Evolutionary conservation across 2,113 vertebrate genomes (phyloP).

Genomic region (Labeo rohita): DNA sequence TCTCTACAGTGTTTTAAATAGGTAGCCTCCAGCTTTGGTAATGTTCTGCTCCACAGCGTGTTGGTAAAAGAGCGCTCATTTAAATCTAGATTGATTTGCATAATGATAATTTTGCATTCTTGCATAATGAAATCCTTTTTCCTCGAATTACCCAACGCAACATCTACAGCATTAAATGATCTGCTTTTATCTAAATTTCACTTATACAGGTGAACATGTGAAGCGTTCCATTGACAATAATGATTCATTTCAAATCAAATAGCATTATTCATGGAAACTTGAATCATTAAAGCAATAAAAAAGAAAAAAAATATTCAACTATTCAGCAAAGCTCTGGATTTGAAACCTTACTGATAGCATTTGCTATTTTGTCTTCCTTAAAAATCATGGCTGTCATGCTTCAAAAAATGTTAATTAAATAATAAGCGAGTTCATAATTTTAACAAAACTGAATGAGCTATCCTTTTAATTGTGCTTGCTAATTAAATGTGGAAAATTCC

Average conservation of each 20-base stretch:
- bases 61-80: slow-evolving; percentile 79
- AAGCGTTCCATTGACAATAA: slow-evolving; percentile 34
- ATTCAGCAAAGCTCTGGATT: background rate
- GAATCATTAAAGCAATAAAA: slow-evolving; percentile 8
- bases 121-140: slow-evolving; percentile 55
- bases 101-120: slow-evolving; percentile 59
- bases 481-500: background rate
- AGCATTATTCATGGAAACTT: slow-evolving; percentile 3
- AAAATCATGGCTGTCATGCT: background rate
- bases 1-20: slow-evolving; percentile 76
- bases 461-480: background rate
- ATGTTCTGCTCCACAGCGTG: slow-evolving; percentile 77
- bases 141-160: slow-evolving; percentile 43
- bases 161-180: slow-evolving; percentile 39
- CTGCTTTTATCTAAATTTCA: slow-evolving; percentile 52
- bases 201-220: slow-evolving; percentile 41
- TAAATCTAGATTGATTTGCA: slow-evolving; percentile 77
- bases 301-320: background rate
- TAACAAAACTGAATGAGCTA: background rate
- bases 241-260: background rate
- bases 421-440: background rate
- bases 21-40: slow-evolving; percentile 74
- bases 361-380: background rate
- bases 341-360: background rate
- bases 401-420: background rate